Conservation (phyloP, 2,113 vertebrate species). For the Menidia beryllina region DNA sequence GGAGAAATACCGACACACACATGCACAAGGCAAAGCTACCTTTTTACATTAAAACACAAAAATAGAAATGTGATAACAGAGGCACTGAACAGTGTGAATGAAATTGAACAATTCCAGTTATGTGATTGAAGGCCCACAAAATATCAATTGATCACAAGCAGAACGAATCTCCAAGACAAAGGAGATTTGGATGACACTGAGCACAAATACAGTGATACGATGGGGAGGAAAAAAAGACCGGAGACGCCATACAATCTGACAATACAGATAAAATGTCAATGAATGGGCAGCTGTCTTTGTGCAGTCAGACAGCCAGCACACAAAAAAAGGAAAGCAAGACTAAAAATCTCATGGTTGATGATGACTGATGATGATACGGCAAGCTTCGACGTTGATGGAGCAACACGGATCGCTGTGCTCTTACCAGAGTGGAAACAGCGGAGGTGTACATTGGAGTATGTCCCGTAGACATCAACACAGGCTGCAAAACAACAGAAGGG, state of each 20-base stretch:
- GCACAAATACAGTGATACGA: slow-evolving; percentile 37
- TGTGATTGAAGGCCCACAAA: slow-evolving; percentile 14
- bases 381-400: slow-evolving; percentile 28
- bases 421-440: slow-evolving; percentile 86
- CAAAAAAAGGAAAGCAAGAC: slow-evolving; percentile 28
- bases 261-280: slow-evolving; percentile 31
- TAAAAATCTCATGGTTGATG: slow-evolving; percentile 42
- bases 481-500: slow-evolving; percentile 83
- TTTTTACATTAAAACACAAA: neutral
- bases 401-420: slow-evolving; percentile 47
- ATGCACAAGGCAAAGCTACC: neutral
- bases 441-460: slow-evolving; percentile 87
- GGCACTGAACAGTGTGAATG: neutral
- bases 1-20: neutral
- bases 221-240: slow-evolving; percentile 14
- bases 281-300: slow-evolving; percentile 21
- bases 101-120: neutral
- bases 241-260: slow-evolving; percentile 43
- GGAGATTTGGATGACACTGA: slow-evolving; percentile 43
- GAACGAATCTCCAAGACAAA: slow-evolving; percentile 38
- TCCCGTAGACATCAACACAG: slow-evolving; percentile 85
- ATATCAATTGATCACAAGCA: slow-evolving; percentile 1
- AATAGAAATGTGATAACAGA: neutral
- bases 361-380: slow-evolving; percentile 44
- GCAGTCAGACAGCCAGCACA: slow-evolving; percentile 21